phyloP scores from a whole-genome alignment of 2,888 invertebrate genomes.

The Clitarchus hookeri region DNA sequence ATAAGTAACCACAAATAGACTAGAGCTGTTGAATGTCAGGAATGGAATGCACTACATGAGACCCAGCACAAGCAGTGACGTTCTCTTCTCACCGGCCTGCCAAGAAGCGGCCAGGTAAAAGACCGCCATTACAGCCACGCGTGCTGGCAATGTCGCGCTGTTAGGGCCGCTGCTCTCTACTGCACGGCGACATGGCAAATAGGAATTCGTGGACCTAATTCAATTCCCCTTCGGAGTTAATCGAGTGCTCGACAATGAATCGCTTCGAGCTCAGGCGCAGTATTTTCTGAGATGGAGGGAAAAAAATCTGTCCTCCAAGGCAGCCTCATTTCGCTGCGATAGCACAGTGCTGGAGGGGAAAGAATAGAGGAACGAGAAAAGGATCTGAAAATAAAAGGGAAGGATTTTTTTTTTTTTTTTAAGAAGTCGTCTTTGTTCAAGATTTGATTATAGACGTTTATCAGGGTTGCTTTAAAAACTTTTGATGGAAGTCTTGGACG shows the following conservation, averaged over 20 bases:
- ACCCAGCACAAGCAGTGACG: too few species aligned
- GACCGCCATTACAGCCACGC: too few species aligned
- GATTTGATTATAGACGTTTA: background rate
- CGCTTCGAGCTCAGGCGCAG: background rate
- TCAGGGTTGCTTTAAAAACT: background rate
- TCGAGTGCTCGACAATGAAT: conserved; percentile 10
- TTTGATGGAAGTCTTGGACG: conserved; percentile 8
- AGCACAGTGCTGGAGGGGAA: background rate
- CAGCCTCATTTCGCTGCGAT: conserved; percentile 1
- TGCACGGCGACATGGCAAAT: background rate
- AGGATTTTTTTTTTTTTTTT: too few species aligned
- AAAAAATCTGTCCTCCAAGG: background rate
- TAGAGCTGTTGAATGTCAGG: too few species aligned
- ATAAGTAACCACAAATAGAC: too few species aligned
- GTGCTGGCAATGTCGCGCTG: too few species aligned
- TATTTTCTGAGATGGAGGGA: background rate
- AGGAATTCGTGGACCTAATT: conserved; percentile 1
- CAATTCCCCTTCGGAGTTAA: conserved; percentile 6
- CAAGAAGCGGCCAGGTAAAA: too few species aligned
- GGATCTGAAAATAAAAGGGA: background rate
- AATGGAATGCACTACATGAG: too few species aligned
- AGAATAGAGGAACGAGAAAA: background rate
- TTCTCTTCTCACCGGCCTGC: too few species aligned
- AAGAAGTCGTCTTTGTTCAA: background rate
- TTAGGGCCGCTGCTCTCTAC: too few species aligned